Evolutionary conservation across 1,140 invertebrate species (phyloP), one percentile per base, ranked within the genome.

Genomic region (Zophobas morio): DNA sequence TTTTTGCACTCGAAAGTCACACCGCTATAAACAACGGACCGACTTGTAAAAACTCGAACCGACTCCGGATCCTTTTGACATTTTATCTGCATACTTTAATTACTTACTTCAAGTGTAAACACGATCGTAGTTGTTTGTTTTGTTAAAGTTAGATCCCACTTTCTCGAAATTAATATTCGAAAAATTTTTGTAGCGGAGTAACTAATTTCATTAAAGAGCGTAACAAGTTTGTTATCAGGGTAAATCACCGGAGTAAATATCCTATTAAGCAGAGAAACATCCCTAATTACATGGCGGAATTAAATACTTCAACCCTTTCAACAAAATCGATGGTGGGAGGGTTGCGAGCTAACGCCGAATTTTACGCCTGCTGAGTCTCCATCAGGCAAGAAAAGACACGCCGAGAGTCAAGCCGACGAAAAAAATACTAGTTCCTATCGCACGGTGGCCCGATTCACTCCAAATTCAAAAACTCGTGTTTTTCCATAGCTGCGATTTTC

Each of bases 241-340:
- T 1, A 39, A 60, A 36, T 36, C 1, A 6, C 35, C 37, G 56
- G 56, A 32, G 56, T 37, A 60, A 46, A 46, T 46, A 46, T 46
- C 42, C 42, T 46, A 46, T 46, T 46, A 46, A 60, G 56, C 56
- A 60, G 56, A 66, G 60, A 66, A 40, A 42, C 60, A 66, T 42
- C 33, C 20, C 39, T 66, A 66, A 66, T 66, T 66, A 42, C 39
- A 42, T 42, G n/a, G 39, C 36, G 42, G 60, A 66, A 66, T 66
- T 66, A 66, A 66, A 66, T 66, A 66, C 60, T 66, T 66, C 57
- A 36, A 63, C 57, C 37, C 57, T 63, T 63, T 4, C 60, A 42
- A 39, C 1, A 42, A 66, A 66, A 66, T 66, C 60, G 60, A 66
- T 66, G 36, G 39, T 40, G 56, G 8, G 56, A n/a, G 39, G 60